These are phyloP conservation scores for Saimiri boliviensis DNA, from an alignment of 2,113 vertebrate genomes.

Conservation along the genomic window DNA sequence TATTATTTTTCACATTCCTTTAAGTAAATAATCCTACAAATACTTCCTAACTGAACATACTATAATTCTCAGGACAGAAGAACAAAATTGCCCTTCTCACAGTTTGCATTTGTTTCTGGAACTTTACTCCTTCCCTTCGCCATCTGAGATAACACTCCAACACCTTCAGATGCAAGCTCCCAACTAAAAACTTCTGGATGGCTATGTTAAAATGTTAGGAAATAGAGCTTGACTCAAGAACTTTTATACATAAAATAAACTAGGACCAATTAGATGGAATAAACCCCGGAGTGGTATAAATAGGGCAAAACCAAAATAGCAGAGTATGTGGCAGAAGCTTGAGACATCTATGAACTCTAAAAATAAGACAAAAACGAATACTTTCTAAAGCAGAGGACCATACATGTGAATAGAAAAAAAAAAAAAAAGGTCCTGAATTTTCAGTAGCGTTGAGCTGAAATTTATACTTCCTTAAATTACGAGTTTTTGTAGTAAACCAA, in stretches of 20 bases:
- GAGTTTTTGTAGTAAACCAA: background rate
- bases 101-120: background rate
- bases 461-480: background rate
- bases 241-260: constrained; percentile 35
- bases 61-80: background rate
- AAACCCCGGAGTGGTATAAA: background rate
- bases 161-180: background rate
- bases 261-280: background rate
- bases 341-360: background rate
- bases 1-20: background rate
- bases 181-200: background rate
- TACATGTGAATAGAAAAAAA: background rate
- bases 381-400: background rate
- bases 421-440: background rate
- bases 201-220: background rate
- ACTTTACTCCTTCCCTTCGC: background rate
- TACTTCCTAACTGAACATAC: background rate
- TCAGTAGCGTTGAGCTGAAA: background rate
- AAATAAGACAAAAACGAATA: background rate
- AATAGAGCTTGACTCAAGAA: background rate
- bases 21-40: background rate
- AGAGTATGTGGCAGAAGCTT: background rate
- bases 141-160: background rate
- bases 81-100: background rate
- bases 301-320: background rate